Percentiles rank a stretch among this genome's conserved stretches.
Evolutionary conservation across 2,113 vertebrate genomes (phyloP).

Genomic region (Speoplatyrhinus poulsoni): DNA sequence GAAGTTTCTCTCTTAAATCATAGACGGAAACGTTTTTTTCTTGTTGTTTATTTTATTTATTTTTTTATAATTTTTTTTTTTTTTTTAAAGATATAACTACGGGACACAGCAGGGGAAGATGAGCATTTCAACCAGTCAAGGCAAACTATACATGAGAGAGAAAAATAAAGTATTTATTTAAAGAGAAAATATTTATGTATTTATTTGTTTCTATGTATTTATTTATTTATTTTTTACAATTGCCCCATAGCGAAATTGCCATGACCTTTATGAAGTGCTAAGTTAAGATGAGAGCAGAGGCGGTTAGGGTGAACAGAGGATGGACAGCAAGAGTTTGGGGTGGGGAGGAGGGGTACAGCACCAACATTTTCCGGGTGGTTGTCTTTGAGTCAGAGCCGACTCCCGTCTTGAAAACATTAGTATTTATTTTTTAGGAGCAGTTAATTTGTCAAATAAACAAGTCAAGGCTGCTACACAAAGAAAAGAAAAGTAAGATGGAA

Average conservation of each 20-base stretch:
- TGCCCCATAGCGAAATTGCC: constrained; percentile 10
- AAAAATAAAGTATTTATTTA: constrained; percentile 70
- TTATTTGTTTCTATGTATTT: constrained; percentile 80
- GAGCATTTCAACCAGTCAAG: constrained; percentile 45
- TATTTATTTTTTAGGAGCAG: constrained; percentile 70
- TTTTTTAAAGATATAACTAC: not conserved
- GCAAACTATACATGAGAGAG: constrained; percentile 30
- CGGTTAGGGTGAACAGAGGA: constrained; percentile 11
- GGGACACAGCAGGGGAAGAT: constrained; percentile 3
- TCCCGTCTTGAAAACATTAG: constrained; percentile 65
- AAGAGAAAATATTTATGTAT: constrained; percentile 75
- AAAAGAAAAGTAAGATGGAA: constrained; percentile 16
- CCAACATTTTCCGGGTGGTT: no score
- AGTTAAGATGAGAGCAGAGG: constrained; percentile 5
- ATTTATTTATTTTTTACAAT: constrained; percentile 69
- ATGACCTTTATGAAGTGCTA: constrained; percentile 19
- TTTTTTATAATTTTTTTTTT: constrained; percentile 8
- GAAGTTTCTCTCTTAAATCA: constrained; percentile 6
- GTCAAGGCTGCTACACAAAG: constrained; percentile 20
- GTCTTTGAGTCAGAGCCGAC: no score
- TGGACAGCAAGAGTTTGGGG: not conserved
- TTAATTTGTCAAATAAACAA: constrained; percentile 73
- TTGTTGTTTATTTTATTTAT: not conserved
- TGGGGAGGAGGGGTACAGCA: no score
- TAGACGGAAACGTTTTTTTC: constrained; percentile 12